Percentiles rank a stretch among this genome's conserved stretches.
Conservation (phyloP, 2,888 invertebrate species). For the Achlya flavicornis region DNA sequence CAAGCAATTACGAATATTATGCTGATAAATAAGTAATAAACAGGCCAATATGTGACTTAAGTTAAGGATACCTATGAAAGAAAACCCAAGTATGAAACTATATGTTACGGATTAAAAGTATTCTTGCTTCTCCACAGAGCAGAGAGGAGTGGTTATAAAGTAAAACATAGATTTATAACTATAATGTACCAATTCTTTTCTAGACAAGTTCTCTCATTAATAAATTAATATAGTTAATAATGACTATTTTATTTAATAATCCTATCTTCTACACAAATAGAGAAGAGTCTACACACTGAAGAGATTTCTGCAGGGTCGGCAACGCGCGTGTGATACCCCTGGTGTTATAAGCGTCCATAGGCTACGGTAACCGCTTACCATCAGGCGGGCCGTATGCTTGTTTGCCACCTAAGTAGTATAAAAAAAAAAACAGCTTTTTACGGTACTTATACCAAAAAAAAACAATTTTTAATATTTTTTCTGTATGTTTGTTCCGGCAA, state of each 20-base stretch:
- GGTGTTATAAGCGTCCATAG: no score
- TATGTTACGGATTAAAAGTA: constrained; percentile 4
- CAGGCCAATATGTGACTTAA: constrained; percentile 1
- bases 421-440: no score
- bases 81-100: neutral
- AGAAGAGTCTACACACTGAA: no score
- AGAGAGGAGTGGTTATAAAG: neutral
- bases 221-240: constrained; percentile 13
- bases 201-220: constrained; percentile 10
- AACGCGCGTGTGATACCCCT: no score
- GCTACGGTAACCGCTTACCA: no score
- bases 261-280: constrained; percentile 10
- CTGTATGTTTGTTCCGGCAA: no score
- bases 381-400: no score
- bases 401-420: no score
- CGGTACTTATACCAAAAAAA: no score
- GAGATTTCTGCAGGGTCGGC: no score
- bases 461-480: no score
- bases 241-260: constrained; percentile 14
- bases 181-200: constrained; percentile 10
- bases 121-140: constrained; percentile 7
- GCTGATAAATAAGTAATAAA: neutral
- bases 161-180: constrained; percentile 5
- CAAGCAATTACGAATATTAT: neutral
- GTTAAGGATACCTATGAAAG: neutral